Conservation (phyloP, 2,797 vertebrate genomes). For the Sebastes vulpes region DNA sequence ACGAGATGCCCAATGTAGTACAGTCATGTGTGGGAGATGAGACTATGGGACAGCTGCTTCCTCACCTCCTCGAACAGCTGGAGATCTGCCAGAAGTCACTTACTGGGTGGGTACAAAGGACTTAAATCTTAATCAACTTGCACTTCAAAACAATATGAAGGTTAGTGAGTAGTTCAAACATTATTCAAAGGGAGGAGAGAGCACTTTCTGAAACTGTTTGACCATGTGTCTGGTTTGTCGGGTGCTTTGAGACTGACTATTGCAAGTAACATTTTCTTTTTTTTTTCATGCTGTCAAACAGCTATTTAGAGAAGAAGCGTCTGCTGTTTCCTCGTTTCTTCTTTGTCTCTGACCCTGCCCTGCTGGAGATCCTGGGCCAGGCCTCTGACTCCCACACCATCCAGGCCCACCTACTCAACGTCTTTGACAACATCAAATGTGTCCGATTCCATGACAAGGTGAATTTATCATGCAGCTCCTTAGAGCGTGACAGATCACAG, state of each 20-base stretch:
- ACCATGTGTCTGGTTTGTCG: neutral
- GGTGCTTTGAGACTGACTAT: neutral
- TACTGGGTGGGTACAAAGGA: conserved; percentile 87
- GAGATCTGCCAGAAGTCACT: conserved; percentile 98
- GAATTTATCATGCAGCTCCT: neutral
- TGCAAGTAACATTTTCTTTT: neutral
- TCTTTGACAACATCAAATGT: conserved; percentile 96
- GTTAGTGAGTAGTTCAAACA: neutral
- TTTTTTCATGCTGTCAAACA: conserved; percentile 57
- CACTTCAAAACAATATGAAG: neutral
- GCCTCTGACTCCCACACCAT: conserved; percentile 96
- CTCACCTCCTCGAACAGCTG: conserved; percentile 95
- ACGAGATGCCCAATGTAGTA: conserved; percentile 92
- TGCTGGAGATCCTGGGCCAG: conserved; percentile 97
- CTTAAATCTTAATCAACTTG: neutral
- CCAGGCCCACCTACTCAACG: conserved; percentile 94
- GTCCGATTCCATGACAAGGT: conserved; percentile 95
- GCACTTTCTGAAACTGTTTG: neutral
- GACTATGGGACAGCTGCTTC: conserved; percentile 94
- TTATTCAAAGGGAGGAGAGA: neutral
- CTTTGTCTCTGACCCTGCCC: conserved; percentile 95
- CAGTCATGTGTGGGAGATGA: conserved; percentile 97
- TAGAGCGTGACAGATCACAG: neutral
- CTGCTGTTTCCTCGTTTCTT: conserved; percentile 96
- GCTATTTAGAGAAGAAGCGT: conserved; percentile 96